These are phyloP conservation scores for Calliopum simillimum DNA, from an alignment of 2,888 invertebrate species.

Conservation along the genomic window DNA sequence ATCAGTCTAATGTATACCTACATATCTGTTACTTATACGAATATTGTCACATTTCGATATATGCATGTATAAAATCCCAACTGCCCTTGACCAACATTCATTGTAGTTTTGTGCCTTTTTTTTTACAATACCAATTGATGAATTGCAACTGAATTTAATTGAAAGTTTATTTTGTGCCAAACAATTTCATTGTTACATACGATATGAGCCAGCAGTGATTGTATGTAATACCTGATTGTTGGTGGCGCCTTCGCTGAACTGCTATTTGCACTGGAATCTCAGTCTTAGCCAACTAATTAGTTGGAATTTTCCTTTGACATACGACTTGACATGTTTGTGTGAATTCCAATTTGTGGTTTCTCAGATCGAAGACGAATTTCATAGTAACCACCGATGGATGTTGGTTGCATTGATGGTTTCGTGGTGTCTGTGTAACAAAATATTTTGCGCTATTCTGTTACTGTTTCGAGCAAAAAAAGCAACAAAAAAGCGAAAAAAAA, in stretches of 20 bases:
- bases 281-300: constrained; percentile 6
- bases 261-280: constrained; percentile 2
- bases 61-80: no score
- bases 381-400: not conserved
- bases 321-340: not conserved
- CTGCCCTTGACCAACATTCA: no score
- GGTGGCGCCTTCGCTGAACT: not conserved
- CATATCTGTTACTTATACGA: no score
- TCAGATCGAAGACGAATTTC: no score
- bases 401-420: not conserved
- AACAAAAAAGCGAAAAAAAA: not conserved
- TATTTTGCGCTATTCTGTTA: not conserved
- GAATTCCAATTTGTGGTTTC: not conserved
- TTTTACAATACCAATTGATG: no score
- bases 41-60: no score
- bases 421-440: constrained; percentile 13
- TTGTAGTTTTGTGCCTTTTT: no score
- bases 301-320: constrained; percentile 9
- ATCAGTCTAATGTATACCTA: no score
- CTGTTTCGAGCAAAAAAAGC: no score
- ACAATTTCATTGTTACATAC: not conserved
- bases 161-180: not conserved
- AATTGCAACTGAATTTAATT: not conserved
- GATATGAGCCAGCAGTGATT: no score
- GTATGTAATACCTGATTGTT: not conserved